These are phyloP conservation scores for Cephus pulcher DNA, from an alignment of 2,888 invertebrate species.

Conservation along the genomic window DNA sequence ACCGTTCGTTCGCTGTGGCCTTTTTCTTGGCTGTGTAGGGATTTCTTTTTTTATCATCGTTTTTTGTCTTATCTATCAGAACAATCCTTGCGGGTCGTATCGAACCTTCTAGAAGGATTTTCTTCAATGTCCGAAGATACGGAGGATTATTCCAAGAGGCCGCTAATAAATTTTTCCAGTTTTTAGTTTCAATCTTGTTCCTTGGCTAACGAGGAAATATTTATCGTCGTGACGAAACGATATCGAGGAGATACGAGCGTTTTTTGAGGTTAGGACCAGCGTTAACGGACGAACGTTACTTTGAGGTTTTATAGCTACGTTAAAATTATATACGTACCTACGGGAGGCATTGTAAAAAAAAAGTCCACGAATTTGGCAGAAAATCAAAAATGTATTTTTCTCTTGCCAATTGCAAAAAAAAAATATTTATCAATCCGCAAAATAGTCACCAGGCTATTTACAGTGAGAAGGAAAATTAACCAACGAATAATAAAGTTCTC, in stretches of 20 bases:
- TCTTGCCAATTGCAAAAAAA: no score
- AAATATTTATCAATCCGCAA: background rate
- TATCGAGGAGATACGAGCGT: background rate
- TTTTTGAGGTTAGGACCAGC: background rate
- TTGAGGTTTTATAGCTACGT: background rate
- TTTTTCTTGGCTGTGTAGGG: background rate
- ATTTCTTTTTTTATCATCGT: background rate
- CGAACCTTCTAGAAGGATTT: background rate
- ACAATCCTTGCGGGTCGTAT: background rate
- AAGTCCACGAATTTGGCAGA: background rate
- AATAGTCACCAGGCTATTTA: background rate
- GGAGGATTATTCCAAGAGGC: background rate
- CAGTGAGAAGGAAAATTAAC: background rate
- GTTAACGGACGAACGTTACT: background rate
- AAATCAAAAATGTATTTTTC: background rate
- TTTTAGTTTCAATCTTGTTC: background rate
- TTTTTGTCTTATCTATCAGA: background rate
- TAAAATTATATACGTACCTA: background rate
- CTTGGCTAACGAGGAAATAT: background rate
- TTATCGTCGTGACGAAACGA: background rate
- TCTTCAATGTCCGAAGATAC: background rate
- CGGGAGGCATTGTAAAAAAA: background rate
- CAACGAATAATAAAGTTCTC: background rate
- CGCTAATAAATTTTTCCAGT: background rate
- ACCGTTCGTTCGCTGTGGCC: background rate